Base-by-base conservation (phyloP, 2,113 vertebrate genomes). In the Porphyrio hochstetteri region DNA sequence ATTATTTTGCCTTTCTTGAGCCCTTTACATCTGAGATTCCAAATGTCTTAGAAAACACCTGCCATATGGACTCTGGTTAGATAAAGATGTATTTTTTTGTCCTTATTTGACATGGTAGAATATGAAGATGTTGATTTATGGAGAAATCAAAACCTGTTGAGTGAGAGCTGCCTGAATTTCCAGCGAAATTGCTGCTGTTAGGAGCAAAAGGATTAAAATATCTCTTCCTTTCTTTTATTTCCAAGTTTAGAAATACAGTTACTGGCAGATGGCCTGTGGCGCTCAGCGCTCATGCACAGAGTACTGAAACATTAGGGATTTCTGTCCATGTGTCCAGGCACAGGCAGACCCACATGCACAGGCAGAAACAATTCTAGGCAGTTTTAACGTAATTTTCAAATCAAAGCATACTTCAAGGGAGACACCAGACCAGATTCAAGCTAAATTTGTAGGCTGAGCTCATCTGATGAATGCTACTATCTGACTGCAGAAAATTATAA, bases 321-420 rank as follows among this genome's bases (percentile, higher is more conserved):
- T 92, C 68, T 93, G 38, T 59, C 64, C 80, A 13, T 86, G 82
- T 88, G 95, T 93, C 61, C 86, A 92, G 23, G 72, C 76, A 86
- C 71, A 92, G 67, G 64, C 33, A 86, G 86, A 77, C 42, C 35
- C 46, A 86, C 31, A 82, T n/a, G 81, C 33, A 64, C 40, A 65
- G 35, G 72, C 24, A 89, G 61, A 95, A 69, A 80, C 74, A 90
- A 80, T 53, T 76, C 57, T 56, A 87, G 57, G 33, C 53, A 80
- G 20, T 61, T 86, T 82, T 79, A 91, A 85, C 1, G 1, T 65
- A 36, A 89, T 88, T 88, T 88, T 92, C 72, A 95, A 95, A 95
- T 84, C 86, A 89, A 95, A 95, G 89, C 92, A 94, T 94, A 94
- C 87, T 95, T 91, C 69, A 67, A 92, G 78, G 91, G 84, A 94